These are phyloP conservation scores for Leptothorax acervorum DNA, from an alignment of 2,888 invertebrate species.

Conservation along the genomic window DNA sequence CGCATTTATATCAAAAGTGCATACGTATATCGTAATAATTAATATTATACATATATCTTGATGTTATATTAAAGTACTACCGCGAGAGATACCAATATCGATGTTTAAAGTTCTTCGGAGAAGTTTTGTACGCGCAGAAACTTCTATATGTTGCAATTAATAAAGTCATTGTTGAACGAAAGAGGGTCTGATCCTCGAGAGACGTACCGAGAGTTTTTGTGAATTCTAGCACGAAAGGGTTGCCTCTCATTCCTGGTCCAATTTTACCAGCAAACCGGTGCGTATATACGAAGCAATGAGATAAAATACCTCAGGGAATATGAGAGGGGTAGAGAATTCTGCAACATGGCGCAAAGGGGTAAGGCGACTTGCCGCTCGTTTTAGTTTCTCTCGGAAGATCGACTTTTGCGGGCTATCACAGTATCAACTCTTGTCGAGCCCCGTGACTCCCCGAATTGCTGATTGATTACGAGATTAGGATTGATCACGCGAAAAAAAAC, in stretches of 20 bases:
- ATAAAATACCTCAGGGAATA: slow-evolving; percentile 67
- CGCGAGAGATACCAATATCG: background rate
- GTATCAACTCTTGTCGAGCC: slow-evolving; percentile 36
- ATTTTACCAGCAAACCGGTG: slow-evolving; percentile 63
- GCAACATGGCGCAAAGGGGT: slow-evolving; percentile 58
- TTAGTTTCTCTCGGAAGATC: slow-evolving; percentile 55
- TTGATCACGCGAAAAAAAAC: slow-evolving; percentile 33
- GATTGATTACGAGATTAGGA: slow-evolving; percentile 68
- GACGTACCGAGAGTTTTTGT: slow-evolving; percentile 55
- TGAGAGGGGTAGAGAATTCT: slow-evolving; percentile 18
- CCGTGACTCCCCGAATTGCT: slow-evolving; percentile 47
- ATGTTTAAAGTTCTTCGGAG: background rate
- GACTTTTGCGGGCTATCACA: background rate
- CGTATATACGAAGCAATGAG: slow-evolving; percentile 49
- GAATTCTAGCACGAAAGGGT: slow-evolving; percentile 51
- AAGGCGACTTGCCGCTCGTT: slow-evolving; percentile 55
- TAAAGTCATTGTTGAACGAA: slow-evolving; percentile 11
- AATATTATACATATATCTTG: background rate
- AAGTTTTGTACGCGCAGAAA: slow-evolving; percentile 12
- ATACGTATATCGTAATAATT: background rate
- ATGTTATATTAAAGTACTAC: slow-evolving; percentile 15
- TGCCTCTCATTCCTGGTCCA: slow-evolving; percentile 58
- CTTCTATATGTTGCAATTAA: slow-evolving; percentile 12
- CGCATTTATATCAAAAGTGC: background rate
- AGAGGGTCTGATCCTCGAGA: slow-evolving; percentile 12